A percentile compares a stretch with the other conserved stretches of the same genome.
phyloP scores from a whole-genome alignment of 2,888 invertebrate species.

The Dicyrtoma fusca region DNA sequence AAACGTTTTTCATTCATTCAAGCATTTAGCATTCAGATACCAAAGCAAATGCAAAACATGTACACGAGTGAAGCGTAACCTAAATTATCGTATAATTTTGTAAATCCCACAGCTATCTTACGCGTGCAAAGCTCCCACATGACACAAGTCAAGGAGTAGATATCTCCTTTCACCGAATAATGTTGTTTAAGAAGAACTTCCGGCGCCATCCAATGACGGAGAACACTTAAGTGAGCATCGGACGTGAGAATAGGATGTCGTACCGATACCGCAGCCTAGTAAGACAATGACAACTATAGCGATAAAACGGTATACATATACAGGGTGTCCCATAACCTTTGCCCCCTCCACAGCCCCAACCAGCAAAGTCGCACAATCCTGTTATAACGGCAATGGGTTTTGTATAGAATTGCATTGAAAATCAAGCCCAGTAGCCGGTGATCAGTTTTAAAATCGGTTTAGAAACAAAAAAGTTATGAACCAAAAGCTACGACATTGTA shows the following conservation, averaged over 20 bases:
- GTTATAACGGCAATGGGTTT: too few species aligned
- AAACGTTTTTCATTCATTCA: neutral
- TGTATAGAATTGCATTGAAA: too few species aligned
- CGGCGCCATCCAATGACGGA: constrained; percentile 61
- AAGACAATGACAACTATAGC: neutral
- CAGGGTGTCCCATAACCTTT: neutral
- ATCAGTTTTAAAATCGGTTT: too few species aligned
- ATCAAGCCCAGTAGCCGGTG: too few species aligned
- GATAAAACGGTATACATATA: too few species aligned
- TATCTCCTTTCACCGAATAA: constrained; percentile 59
- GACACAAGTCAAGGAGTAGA: constrained; percentile 61
- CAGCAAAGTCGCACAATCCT: too few species aligned
- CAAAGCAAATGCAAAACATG: neutral
- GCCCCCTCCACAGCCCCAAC: too few species aligned
- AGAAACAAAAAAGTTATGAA: too few species aligned
- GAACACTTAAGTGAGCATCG: constrained; percentile 44
- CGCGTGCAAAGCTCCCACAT: constrained; percentile 60
- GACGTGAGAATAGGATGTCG: constrained; percentile 44
- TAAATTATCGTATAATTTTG: neutral
- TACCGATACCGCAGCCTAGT: constrained; percentile 18
- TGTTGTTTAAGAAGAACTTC: constrained; percentile 60
- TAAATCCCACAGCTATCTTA: constrained; percentile 12
- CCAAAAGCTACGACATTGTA: too few species aligned
- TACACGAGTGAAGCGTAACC: neutral
- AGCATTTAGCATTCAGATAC: neutral